A percentile compares a stretch with the other conserved stretches of the same genome.
Evolutionary conservation across 2,797 vertebrate species (phyloP).

Genomic region (Pagetopsis macropterus): DNA sequence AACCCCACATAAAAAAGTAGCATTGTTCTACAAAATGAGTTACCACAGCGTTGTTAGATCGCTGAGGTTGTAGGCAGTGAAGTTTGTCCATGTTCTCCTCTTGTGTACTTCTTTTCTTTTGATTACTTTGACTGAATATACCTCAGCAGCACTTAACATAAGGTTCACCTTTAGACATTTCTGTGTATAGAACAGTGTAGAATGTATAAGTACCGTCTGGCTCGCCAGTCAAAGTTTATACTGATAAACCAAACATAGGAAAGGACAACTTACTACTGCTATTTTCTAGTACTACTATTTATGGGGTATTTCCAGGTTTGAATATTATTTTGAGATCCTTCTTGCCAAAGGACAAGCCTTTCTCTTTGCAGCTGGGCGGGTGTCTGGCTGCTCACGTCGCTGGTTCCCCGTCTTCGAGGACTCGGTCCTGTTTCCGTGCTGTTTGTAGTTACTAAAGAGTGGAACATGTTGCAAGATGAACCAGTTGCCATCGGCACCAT

Average conservation of each 20-base stretch:
- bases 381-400: slow-evolving; percentile 81
- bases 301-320: slow-evolving; percentile 88
- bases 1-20: slow-evolving; percentile 52
- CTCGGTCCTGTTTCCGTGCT: slow-evolving; percentile 67
- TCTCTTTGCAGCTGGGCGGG: slow-evolving; percentile 84
- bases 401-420: slow-evolving; percentile 66
- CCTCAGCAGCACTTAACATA: slow-evolving; percentile 96
- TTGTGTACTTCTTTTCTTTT: slow-evolving; percentile 64
- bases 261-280: slow-evolving; percentile 87
- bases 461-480: slow-evolving; percentile 64
- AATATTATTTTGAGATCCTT: slow-evolving; percentile 87
- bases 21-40: slow-evolving; percentile 42
- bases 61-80: slow-evolving; percentile 55
- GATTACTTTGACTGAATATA: slow-evolving; percentile 85
- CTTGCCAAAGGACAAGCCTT: slow-evolving; percentile 96
- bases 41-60: slow-evolving; percentile 29
- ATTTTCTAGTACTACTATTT: slow-evolving; percentile 90
- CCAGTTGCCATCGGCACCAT: slow-evolving; percentile 69
- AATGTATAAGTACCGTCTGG: slow-evolving; percentile 87
- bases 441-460: slow-evolving; percentile 68
- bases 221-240: slow-evolving; percentile 74
- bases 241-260: slow-evolving; percentile 68
- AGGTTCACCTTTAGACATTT: slow-evolving; percentile 89
- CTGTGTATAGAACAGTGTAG: slow-evolving; percentile 89
- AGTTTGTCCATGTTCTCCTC: slow-evolving; percentile 57